A percentile compares a stretch with the other conserved stretches of the same genome.
These are phyloP conservation scores for Triplophysa dalaica DNA, from an alignment of 2,113 vertebrate species.

Conservation along the genomic window DNA sequence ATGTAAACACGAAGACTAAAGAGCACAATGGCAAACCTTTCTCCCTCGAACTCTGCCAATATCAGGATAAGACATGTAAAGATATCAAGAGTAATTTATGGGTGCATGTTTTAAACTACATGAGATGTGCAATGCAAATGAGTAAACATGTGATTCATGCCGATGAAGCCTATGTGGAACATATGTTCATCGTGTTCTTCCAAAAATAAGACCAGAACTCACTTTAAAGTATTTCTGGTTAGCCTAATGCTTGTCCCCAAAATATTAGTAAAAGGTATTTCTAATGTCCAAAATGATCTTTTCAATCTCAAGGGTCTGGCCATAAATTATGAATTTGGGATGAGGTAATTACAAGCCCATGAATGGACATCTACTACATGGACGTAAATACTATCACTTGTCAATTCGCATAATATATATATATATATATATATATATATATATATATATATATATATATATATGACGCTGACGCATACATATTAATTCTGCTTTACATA, in stretches of 20 bases:
- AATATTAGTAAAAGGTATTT: slow-evolving; percentile 16
- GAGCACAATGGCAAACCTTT: too few relatives aligned
- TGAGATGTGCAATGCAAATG: not conserved
- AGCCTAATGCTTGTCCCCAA: not conserved
- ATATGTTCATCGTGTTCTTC: not conserved
- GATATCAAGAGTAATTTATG: not conserved
- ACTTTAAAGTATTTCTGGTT: not conserved
- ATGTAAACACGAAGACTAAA: too few relatives aligned
- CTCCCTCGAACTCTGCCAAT: too few relatives aligned
- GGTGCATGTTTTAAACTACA: not conserved
- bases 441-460: too few relatives aligned
- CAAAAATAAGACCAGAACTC: not conserved
- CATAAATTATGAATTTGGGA: slow-evolving; percentile 22
- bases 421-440: too few relatives aligned
- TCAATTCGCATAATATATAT: not conserved
- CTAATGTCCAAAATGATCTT: slow-evolving; percentile 19
- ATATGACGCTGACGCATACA: not conserved
- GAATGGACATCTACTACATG: not conserved
- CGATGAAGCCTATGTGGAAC: too few relatives aligned
- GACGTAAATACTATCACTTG: not conserved
- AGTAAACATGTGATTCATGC: too few relatives aligned
- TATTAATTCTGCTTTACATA: not conserved
- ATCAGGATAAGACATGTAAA: not conserved
- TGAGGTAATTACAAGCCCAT: not conserved
- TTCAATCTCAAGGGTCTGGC: not conserved